These are phyloP conservation scores for Amphipyra tragopoginis DNA, from an alignment of 2,888 invertebrate species.

Conservation along the genomic window DNA sequence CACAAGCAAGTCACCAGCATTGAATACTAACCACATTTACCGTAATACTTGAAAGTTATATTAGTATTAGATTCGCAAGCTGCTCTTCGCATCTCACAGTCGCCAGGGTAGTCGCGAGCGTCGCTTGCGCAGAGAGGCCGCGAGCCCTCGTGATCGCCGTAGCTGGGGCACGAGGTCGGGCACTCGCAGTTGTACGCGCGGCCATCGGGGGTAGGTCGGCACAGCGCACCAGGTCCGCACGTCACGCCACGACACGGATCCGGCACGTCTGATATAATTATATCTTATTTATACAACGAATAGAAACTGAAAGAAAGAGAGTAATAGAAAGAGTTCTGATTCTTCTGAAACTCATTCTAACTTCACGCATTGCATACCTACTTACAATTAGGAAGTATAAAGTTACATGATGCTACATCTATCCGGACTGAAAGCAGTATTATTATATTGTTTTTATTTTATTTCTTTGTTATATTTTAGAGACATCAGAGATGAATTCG, in stretches of 20 bases:
- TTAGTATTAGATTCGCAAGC: constrained; percentile 94
- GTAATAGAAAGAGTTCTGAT: too few relatives aligned
- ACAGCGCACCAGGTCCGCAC: constrained; percentile 95
- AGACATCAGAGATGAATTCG: too few relatives aligned
- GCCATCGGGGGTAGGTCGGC: constrained; percentile 92
- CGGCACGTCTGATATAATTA: constrained; percentile 79
- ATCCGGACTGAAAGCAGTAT: too few relatives aligned
- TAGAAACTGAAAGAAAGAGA: too few relatives aligned
- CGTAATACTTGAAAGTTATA: constrained; percentile 95
- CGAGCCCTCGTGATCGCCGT: constrained; percentile 95
- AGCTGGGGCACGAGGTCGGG: constrained; percentile 94
- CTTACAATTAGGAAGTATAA: too few relatives aligned
- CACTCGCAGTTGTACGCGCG: constrained; percentile 94
- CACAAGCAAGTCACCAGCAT: not conserved
- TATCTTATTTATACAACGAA: too few relatives aligned
- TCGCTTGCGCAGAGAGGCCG: constrained; percentile 95
- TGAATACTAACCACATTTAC: constrained; percentile 94
- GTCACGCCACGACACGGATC: constrained; percentile 94
- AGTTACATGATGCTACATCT: too few relatives aligned
- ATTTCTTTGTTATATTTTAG: too few relatives aligned
- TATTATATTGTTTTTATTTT: too few relatives aligned
- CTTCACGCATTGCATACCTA: too few relatives aligned
- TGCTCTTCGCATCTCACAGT: constrained; percentile 95
- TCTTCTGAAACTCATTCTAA: too few relatives aligned
- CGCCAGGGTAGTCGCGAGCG: constrained; percentile 95